These are phyloP conservation scores for Diglossa cyanea DNA, from an alignment of 2,797 vertebrate genomes.

Conservation along the genomic window DNA sequence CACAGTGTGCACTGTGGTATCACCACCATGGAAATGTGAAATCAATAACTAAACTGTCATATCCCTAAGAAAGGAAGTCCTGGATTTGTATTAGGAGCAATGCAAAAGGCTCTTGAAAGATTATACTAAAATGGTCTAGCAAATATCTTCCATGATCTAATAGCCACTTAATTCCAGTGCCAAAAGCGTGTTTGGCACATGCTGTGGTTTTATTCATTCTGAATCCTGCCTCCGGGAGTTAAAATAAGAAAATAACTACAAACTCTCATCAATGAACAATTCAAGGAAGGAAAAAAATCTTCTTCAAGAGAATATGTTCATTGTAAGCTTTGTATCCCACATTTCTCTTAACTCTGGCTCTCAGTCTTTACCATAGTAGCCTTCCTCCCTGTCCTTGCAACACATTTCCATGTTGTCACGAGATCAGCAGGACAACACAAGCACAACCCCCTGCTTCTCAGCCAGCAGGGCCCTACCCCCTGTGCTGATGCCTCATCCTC, in stretches of 20 bases:
- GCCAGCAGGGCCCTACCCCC: fast-evolving
- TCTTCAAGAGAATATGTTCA: not conserved
- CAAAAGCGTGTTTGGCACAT: not conserved
- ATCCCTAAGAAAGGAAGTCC: not conserved
- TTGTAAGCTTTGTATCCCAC: not conserved
- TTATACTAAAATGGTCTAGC: not conserved
- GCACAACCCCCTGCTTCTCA: not conserved
- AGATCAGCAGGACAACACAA: not conserved
- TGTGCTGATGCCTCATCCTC: fast-evolving
- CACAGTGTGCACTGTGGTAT: fast-evolving
- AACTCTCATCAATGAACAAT: not conserved
- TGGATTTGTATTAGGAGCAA: not conserved
- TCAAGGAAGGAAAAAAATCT: not conserved
- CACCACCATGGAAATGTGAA: not conserved
- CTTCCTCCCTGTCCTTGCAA: not conserved
- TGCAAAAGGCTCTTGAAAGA: not conserved
- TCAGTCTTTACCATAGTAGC: not conserved
- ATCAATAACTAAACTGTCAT: not conserved
- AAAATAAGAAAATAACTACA: not conserved
- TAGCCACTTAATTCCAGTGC: not conserved
- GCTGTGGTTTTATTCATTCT: not conserved
- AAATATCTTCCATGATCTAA: not conserved
- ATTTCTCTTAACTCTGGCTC: not conserved
- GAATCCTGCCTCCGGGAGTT: not conserved
- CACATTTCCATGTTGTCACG: fast-evolving